Percentiles rank a stretch among this genome's conserved stretches.
Conservation (phyloP, 2,888 invertebrate genomes). For the Carabus problematicus region DNA sequence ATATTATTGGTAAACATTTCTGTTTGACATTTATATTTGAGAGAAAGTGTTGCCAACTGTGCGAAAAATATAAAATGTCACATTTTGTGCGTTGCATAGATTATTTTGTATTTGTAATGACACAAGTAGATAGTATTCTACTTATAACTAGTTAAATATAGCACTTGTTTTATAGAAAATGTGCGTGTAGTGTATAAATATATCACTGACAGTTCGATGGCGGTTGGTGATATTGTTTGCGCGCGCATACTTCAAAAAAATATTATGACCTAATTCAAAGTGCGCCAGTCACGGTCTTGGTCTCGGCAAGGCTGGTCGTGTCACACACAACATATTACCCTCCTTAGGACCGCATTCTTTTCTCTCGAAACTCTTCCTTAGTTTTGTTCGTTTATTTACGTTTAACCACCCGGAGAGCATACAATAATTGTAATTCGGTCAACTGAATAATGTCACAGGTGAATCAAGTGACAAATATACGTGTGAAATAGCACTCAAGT, state of each 20-base stretch:
- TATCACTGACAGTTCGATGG: background rate
- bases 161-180: background rate
- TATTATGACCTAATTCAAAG: slow-evolving; percentile 23
- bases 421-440: slow-evolving; percentile 7
- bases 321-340: background rate
- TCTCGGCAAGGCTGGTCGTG: slow-evolving; percentile 19
- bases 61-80: background rate
- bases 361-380: background rate
- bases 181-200: slow-evolving; percentile 1
- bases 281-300: slow-evolving; percentile 34
- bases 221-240: slow-evolving; percentile 19
- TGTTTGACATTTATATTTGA: background rate
- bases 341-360: slow-evolving; percentile 11
- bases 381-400: slow-evolving; percentile 14
- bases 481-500: background rate
- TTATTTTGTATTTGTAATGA: background rate
- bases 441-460: slow-evolving; percentile 6
- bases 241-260: slow-evolving; percentile 26
- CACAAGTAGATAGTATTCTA: background rate
- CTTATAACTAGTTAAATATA: background rate
- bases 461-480: slow-evolving; percentile 13
- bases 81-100: background rate
- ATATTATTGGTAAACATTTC: background rate
- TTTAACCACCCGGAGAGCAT: background rate
- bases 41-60: background rate